Conservation (phyloP, 23 tunicate genomes). For the Aplidium turbinatum region DNA sequence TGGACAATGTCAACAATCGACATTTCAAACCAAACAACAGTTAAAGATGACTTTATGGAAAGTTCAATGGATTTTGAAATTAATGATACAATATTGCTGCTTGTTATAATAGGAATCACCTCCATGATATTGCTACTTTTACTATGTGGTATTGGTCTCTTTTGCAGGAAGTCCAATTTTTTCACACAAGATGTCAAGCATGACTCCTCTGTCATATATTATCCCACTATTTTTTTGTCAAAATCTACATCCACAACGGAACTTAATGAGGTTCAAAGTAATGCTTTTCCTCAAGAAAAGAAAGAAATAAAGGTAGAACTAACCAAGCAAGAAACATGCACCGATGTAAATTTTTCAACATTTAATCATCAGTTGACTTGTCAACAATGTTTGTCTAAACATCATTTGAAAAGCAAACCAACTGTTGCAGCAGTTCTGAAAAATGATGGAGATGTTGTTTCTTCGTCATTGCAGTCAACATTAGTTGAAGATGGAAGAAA, state of each 20-base stretch:
- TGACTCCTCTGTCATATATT: too few relatives aligned
- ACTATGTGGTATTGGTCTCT: conserved; percentile 3
- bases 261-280: background rate
- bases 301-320: background rate
- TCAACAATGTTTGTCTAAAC: background rate
- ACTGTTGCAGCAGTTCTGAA: conserved; percentile 4
- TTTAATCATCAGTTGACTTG: too few relatives aligned
- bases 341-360: too few relatives aligned
- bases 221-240: conserved; percentile 21
- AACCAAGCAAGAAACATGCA: background rate
- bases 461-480: too few relatives aligned
- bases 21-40: background rate
- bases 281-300: too few relatives aligned
- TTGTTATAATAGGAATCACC: conserved; percentile 34
- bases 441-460: conserved; percentile 8
- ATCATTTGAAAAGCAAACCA: background rate
- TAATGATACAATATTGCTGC: conserved; percentile 33
- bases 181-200: too few relatives aligned
- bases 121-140: conserved; percentile 25
- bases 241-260: conserved; percentile 57
- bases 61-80: background rate
- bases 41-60: background rate
- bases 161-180: background rate
- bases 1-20: too few relatives aligned
- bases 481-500: too few relatives aligned